phyloP scores from a whole-genome alignment of 2,113 vertebrate species.

The Phyllopteryx taeniolatus region DNA sequence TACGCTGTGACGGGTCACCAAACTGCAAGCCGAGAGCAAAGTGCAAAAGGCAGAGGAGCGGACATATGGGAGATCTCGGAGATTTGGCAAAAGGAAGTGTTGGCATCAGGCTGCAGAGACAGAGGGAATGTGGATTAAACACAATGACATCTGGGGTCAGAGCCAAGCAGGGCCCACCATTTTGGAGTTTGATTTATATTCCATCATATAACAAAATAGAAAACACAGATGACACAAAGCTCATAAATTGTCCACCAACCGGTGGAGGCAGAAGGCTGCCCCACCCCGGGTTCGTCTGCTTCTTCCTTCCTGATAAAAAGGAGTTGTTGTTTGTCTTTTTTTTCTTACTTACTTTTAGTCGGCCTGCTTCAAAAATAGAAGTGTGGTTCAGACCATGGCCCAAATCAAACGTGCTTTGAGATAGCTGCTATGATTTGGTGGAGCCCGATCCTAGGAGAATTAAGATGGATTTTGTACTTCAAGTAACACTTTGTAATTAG shows the following conservation, averaged over 20 bases:
- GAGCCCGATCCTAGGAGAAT: neutral
- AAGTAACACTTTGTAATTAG: slow-evolving; percentile 2
- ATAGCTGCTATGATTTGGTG: slow-evolving; percentile 2
- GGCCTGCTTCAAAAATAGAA: slow-evolving; percentile 8
- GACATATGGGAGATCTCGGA: slow-evolving; percentile 46
- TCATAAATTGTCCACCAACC: slow-evolving; percentile 5
- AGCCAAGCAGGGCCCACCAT: slow-evolving; percentile 28
- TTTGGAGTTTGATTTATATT: neutral
- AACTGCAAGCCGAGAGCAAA: slow-evolving; percentile 29
- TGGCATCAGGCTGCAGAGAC: slow-evolving; percentile 44
- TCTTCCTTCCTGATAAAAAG: slow-evolving; percentile 2
- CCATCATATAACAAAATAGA: neutral
- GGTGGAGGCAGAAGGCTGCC: neutral
- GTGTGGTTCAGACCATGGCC: neutral
- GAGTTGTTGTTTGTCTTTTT: neutral
- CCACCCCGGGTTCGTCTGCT: neutral
- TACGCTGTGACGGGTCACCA: slow-evolving; percentile 26
- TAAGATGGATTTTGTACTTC: neutral
- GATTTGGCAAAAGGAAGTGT: slow-evolving; percentile 37
- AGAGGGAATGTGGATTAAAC: slow-evolving; percentile 47
- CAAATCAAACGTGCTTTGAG: slow-evolving; percentile 2
- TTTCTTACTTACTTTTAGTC: neutral
- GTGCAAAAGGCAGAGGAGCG: slow-evolving; percentile 28
- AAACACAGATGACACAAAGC: slow-evolving; percentile 2
- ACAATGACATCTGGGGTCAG: slow-evolving; percentile 57